Base-by-base conservation (phyloP, 2,888 invertebrate genomes). In the Amphipoea oculea region DNA sequence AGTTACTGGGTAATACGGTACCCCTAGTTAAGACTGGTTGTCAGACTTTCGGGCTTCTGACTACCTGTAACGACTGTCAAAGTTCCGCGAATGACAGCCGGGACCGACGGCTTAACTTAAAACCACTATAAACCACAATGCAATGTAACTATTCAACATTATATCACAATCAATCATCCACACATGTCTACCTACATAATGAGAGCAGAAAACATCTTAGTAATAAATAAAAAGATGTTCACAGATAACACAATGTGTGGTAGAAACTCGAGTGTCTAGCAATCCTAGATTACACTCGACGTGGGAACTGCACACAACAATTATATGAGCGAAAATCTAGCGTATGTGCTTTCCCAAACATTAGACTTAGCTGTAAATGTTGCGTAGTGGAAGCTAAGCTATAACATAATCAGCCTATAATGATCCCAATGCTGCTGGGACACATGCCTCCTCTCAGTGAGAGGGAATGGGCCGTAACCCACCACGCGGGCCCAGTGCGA, bases 291-390 rank as follows among this genome's bases (percentile, higher is more conserved):
- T 82, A 85, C 85, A 84, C 73, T 48, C 60, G 23, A 72, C 90
- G 91, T 91, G 91, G 87, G 91, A 91, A 90, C 85, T 78, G 73
- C 66, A 81, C 40, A 69, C 74, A 83, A 85, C 83, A 85, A 89
- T 89, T 87, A 86, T 71, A 83, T 88, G 78, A 83, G 82, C 81
- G 86, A 83, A 88, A 84, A 89, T 84, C 74, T 85, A 77, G 70
- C 75, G 76, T 79, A 73, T 82, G 82, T 81, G 86, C 89, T 89
- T 89, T 89, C 89, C 83, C 86, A 88, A 89, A 89, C 87, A 81
- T 88, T 80, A 85, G 65, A 88, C 51, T 77, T 40, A 0, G 20
- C 14, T 70, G 48, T 6, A 11, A 11, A 42, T 73, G 76, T 63
- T 2, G 7, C 0, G 23, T 73, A 84, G 0, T 57, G 20, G 1